Percentiles rank a stretch among this genome's conserved stretches.
Conservation (phyloP, 2,113 vertebrate genomes). For the Athene noctua region DNA sequence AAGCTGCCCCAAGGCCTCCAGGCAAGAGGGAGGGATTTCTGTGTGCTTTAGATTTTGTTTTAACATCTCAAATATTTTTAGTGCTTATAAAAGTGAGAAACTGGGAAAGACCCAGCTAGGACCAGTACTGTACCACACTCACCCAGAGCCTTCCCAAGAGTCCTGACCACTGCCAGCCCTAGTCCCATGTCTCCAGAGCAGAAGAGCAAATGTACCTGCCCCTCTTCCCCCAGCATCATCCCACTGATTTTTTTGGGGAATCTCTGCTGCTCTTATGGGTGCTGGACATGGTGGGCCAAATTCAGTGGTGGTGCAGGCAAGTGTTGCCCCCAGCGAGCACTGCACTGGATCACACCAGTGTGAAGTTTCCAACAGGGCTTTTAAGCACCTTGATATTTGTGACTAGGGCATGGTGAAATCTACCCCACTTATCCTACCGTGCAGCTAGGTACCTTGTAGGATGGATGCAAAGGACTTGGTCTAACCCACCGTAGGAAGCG, state of each 20-base stretch:
- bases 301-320: background rate
- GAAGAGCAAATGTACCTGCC: background rate
- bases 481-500: fast-evolving
- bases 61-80: background rate
- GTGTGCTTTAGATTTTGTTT: background rate
- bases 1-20: background rate
- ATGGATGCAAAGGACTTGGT: background rate
- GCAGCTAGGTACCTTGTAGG: background rate
- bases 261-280: fast-evolving
- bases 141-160: background rate
- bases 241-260: background rate
- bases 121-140: background rate
- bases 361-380: background rate
- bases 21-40: background rate
- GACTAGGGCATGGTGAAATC: background rate
- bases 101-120: background rate
- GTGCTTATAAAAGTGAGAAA: conserved; percentile 3
- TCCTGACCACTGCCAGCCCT: background rate
- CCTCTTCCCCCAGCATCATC: background rate
- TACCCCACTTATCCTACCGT: background rate
- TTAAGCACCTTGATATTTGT: background rate
- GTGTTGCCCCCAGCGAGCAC: background rate
- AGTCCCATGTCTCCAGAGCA: background rate
- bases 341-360: background rate
- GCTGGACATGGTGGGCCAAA: background rate